phyloP scores from a whole-genome alignment of 2,797 vertebrate species.

The Florisuga fusca region DNA sequence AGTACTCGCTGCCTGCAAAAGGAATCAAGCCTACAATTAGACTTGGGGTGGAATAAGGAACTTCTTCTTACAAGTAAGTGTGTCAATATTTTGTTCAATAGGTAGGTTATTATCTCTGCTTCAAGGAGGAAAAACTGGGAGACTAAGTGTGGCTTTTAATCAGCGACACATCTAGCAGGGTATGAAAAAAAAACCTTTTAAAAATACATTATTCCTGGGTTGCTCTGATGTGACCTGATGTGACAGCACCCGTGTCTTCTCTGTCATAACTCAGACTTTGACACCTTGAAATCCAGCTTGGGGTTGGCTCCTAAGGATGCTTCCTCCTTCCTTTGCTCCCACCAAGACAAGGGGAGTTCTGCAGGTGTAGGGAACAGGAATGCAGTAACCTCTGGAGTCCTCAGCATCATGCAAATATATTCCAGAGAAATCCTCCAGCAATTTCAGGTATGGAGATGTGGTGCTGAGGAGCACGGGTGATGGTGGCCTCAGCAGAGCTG shows the following conservation, averaged over 20 bases:
- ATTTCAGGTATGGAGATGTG: not conserved
- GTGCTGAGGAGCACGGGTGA: no score
- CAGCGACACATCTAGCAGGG: not conserved
- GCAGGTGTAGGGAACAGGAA: not conserved
- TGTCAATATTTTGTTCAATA: conserved; percentile 16
- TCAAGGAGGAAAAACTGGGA: not conserved
- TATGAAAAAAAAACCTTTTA: not conserved
- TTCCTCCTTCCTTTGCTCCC: not conserved
- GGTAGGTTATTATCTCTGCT: not conserved
- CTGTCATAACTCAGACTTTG: not conserved
- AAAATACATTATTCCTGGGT: not conserved
- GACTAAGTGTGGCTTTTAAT: not conserved
- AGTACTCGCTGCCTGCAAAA: not conserved
- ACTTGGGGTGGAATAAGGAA: conserved; percentile 12
- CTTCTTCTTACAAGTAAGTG: conserved; percentile 10
- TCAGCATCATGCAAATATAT: not conserved
- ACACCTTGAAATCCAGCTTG: not conserved
- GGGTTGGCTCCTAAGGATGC: not conserved
- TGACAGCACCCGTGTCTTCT: not conserved
- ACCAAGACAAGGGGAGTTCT: not conserved
- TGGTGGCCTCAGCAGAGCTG: no score
- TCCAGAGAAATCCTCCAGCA: no score
- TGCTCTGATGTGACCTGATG: not conserved
- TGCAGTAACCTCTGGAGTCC: not conserved
- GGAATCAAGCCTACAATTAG: not conserved